Evolutionary conservation across 2,797 vertebrate species (phyloP), one percentile per base, ranked within the genome.

Genomic region (Phaenicophaeus curvirostris): DNA sequence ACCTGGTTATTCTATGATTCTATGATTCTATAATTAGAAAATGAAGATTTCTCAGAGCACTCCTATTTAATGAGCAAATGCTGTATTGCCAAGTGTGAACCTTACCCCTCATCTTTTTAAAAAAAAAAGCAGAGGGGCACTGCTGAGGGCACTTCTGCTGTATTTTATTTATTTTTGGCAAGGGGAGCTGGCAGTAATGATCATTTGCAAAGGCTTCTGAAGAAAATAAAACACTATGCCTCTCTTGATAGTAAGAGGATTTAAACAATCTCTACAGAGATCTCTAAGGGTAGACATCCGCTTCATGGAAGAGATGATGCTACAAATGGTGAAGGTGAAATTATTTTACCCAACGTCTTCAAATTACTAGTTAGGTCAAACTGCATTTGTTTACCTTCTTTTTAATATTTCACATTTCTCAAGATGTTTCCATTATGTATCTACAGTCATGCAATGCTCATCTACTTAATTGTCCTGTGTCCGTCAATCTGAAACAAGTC

Each of bases 291-390:
- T 75, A 58, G 35, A 39, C 2, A 13, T 61, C 54, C 20, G 87
- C 20, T n/a, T 39, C 66, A 75, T 1, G 13, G 15, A 51, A 77
- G 63, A 93, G 33, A 88, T 15, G 59, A 69, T 68, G 42, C 37
- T 61, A 46, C 31, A 50, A 14, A 66, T 48, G 54, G 25, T 85
- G 63, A 79, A 66, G 51, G 75, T 90, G 44, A 94, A 95, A 95
- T 71, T 63, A 54, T 31, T 39, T 74, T 65, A 87, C 5, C 7
- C 11, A 54, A 15, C 90, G 75, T 61, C 53, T 68, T 82, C 21
- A 82, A 90, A 94, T 27, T n/a, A 58, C 91, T 81, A 42, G 27
- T 80, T 74, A 87, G 76, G 68, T 87, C 87, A 96, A 79, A 62
- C 13, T 78, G 37, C 15, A 94, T 78, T 79, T 61, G 91, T 90